Evolutionary conservation across 2,113 vertebrate genomes (phyloP).

Genomic region (Cebidichthys violaceus): DNA sequence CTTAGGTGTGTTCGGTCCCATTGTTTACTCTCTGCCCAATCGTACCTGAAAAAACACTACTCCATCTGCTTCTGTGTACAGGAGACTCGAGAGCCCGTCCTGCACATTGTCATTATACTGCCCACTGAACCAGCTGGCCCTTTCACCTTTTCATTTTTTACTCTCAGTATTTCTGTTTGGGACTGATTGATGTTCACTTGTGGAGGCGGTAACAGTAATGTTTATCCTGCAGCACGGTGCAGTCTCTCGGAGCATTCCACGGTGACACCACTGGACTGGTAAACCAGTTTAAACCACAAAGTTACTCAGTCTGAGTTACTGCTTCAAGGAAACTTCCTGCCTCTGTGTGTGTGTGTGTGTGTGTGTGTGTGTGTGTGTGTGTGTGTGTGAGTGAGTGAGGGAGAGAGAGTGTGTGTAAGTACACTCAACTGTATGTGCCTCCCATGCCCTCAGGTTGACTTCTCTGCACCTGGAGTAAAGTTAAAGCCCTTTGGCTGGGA

Average conservation of each 20-base stretch:
- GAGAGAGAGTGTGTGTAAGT: neutral
- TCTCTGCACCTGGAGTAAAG: slow-evolving; percentile 78
- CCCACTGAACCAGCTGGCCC: slow-evolving; percentile 62
- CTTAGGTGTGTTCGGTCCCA: slow-evolving; percentile 1
- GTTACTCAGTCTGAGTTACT: slow-evolving; percentile 63
- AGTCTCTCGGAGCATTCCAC: slow-evolving; percentile 61
- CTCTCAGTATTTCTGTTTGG: slow-evolving; percentile 50
- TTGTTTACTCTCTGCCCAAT: slow-evolving; percentile 33
- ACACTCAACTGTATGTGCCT: slow-evolving; percentile 61
- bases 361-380: slow-evolving; percentile 39
- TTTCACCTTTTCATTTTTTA: slow-evolving; percentile 68
- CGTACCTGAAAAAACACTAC: slow-evolving; percentile 47
- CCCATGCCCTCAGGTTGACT: slow-evolving; percentile 78
- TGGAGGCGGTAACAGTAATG: slow-evolving; percentile 64
- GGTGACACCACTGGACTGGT: slow-evolving; percentile 64
- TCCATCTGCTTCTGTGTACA: slow-evolving; percentile 63
- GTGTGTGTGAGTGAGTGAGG: neutral
- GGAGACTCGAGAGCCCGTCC: slow-evolving; percentile 35
- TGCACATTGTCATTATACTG: slow-evolving; percentile 70
- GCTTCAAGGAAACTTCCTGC: slow-evolving; percentile 55
- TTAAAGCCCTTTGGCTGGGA: slow-evolving; percentile 72
- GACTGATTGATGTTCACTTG: slow-evolving; percentile 60
- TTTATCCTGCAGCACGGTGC: slow-evolving; percentile 64
- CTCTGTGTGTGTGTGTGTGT: slow-evolving; percentile 31
- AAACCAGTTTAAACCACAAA: slow-evolving; percentile 68